Evolutionary conservation across 1,140 invertebrate species (phyloP).

Genomic region (Chionoecetes opilio): DNA sequence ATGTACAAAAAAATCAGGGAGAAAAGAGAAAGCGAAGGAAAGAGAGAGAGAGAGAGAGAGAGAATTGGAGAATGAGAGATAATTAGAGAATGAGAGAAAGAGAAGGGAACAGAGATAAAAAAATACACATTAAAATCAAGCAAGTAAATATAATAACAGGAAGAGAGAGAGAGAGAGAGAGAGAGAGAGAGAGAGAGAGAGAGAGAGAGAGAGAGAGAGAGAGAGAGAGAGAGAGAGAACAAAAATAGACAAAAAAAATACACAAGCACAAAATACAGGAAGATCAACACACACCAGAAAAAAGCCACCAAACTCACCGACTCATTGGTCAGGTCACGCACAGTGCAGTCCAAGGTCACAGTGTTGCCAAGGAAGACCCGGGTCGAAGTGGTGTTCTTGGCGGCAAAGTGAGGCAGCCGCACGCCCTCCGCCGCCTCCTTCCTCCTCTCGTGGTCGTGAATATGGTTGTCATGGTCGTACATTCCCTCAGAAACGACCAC

Average conservation of each 20-base stretch:
- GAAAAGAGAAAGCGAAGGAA: too few relatives aligned
- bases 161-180: neutral
- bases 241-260: neutral
- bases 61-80: too few relatives aligned
- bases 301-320: constrained; percentile 63
- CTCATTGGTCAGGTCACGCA: constrained; percentile 59
- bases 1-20: too few relatives aligned
- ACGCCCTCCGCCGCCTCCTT: neutral
- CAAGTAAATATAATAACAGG: neutral
- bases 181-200: too few relatives aligned
- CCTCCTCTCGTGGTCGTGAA: neutral
- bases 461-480: constrained; percentile 60
- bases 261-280: neutral
- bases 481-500: constrained; percentile 64
- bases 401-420: constrained; percentile 13
- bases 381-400: neutral
- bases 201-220: too few relatives aligned
- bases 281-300: neutral
- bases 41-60: too few relatives aligned
- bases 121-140: too few relatives aligned
- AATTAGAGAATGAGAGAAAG: too few relatives aligned
- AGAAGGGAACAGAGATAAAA: neutral
- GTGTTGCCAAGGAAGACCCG: constrained; percentile 51
- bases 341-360: constrained; percentile 62
- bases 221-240: too few relatives aligned